Base-by-base conservation (phyloP, 2,888 invertebrate species). In the Brachynemurus nebulosus region DNA sequence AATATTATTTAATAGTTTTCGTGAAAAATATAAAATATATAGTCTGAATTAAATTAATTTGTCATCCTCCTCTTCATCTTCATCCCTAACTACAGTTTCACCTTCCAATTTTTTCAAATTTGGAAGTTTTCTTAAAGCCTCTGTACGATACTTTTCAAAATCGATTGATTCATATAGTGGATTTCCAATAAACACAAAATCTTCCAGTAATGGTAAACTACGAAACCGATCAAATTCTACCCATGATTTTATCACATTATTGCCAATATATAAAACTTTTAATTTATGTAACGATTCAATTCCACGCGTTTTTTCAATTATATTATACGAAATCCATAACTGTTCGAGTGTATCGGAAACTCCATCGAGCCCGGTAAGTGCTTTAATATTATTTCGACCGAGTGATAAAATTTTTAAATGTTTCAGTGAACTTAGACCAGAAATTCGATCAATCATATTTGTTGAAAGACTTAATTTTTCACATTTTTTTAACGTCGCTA, bases 241-340 rank as follows among this genome's bases (percentile, higher is more conserved):
- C 90, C 89, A 89, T 51, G 93, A 93, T 59, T 90, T 90, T 0
- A 95, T 80, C 19, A 79, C 60, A 59, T 90, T 90, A 53, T 89
- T 84, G 18, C 84, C 78, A 70, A 89, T 78, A 53, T 86, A 86
- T 2, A 90, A 66, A 0, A 92, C 86, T 60, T 77, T 82, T 0
- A 95, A 63, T 45, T 80, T 88, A 59, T 84, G 84, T 53, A 95
- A 67, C 0, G 76, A 78, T 41, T 78, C 78, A 1, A 92, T 74
- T 0, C 92, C 92, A 67, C 92, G 93, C 33, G 92, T 68, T 64
- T 92, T 93, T 57, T 96, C 95, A 42, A 96, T 82, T 30, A 79
- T 64, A 62, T 96, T 95, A 60, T 93, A 95, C 0, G 93, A 95
- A 40, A 93, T 78, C 95, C 95, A 96, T 2, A 96, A 64, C 59